These are phyloP conservation scores for Cyanoramphus novaezelandiae DNA, from an alignment of 2,113 vertebrate species.

Conservation along the genomic window DNA sequence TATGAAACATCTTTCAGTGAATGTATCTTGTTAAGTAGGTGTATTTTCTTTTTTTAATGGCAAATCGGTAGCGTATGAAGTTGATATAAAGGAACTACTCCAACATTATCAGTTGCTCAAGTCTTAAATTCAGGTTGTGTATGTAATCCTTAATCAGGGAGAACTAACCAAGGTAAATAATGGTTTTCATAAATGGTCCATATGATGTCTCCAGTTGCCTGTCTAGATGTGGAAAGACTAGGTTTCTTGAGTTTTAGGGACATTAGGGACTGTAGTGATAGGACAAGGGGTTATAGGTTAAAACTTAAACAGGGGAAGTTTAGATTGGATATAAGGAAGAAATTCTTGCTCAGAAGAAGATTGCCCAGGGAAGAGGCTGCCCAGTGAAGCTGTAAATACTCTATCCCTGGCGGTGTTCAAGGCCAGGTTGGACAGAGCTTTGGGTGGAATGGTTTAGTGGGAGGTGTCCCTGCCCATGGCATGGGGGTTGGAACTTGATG, in stretches of 20 bases:
- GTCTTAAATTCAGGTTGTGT: neutral
- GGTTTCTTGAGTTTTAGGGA: neutral
- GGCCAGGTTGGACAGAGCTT: too few species aligned
- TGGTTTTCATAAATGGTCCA: neutral
- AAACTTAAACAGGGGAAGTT: too few species aligned
- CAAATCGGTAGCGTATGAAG: neutral
- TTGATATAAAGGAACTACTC: neutral
- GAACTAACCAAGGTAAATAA: neutral
- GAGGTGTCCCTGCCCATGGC: too few species aligned
- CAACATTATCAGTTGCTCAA: neutral
- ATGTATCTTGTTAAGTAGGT: neutral
- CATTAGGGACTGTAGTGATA: too few species aligned
- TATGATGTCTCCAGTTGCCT: neutral
- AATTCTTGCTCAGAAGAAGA: too few species aligned
- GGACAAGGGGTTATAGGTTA: too few species aligned
- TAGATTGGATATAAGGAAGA: too few species aligned
- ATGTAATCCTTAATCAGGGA: neutral
- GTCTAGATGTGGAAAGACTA: neutral
- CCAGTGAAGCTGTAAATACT: too few species aligned
- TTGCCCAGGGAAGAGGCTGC: too few species aligned
- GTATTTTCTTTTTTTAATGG: neutral
- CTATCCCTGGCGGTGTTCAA: too few species aligned
- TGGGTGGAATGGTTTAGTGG: too few species aligned
- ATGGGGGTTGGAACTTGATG: too few species aligned
- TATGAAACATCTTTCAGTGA: neutral